phyloP scores from a whole-genome alignment of 2,113 vertebrate species.

The Ameiurus melas region DNA sequence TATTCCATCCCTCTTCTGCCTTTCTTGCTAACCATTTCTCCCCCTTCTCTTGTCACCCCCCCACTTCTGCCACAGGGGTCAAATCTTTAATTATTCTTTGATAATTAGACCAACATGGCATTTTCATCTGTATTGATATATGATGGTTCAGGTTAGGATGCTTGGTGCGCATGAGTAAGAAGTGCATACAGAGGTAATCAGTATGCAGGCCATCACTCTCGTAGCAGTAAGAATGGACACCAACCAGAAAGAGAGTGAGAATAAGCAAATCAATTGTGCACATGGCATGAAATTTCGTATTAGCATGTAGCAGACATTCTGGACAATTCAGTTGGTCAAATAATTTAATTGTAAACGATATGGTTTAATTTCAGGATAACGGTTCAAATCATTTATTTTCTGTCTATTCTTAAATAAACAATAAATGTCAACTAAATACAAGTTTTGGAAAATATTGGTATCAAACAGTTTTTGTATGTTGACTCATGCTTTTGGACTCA shows the following conservation, averaged over 20 bases:
- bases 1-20: too few species aligned
- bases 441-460: neutral
- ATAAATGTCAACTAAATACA: neutral
- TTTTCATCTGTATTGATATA: constrained; percentile 50
- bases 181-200: constrained; percentile 40
- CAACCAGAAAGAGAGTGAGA: constrained; percentile 36
- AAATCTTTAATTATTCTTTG: constrained; percentile 56
- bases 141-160: constrained; percentile 34
- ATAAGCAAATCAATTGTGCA: constrained; percentile 39
- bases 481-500: neutral
- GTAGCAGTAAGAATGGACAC: constrained; percentile 39
- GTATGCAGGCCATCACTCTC: constrained; percentile 43
- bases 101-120: constrained; percentile 54
- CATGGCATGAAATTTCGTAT: constrained; percentile 23
- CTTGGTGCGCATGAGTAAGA: constrained; percentile 15
- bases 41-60: neutral
- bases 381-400: neutral
- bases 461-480: neutral
- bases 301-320: neutral
- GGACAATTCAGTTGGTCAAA: neutral
- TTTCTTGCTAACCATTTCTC: neutral
- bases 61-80: constrained; percentile 33
- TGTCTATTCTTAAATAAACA: neutral
- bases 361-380: neutral
- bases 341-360: neutral